phyloP scores from a whole-genome alignment of 2,888 invertebrate genomes.

The Brachypterus glaber region DNA sequence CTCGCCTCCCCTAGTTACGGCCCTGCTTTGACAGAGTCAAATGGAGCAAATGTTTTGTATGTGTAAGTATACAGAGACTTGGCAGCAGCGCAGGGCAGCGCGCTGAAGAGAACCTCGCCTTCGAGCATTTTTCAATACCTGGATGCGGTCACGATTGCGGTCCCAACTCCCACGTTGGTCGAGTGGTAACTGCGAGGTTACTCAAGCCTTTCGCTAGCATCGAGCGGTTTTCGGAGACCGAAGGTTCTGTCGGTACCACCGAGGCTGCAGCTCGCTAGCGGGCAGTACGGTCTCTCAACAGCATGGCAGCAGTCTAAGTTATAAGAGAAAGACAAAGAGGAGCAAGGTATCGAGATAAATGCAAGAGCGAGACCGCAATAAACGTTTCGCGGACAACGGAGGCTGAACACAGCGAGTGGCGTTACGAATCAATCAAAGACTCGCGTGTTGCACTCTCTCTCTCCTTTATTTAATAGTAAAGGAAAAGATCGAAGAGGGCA shows the following conservation, averaged over 20 bases:
- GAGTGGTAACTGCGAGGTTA: slow-evolving; percentile 28
- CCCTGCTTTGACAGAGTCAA: no score
- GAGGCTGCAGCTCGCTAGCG: slow-evolving; percentile 18
- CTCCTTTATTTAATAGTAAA: slow-evolving; percentile 9
- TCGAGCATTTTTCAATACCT: no score
- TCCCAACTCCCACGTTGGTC: slow-evolving; percentile 28
- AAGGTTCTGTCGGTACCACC: slow-evolving; percentile 6
- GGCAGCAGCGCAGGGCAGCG: no score
- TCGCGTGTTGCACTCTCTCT: slow-evolving; percentile 21
- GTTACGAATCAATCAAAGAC: slow-evolving; percentile 30
- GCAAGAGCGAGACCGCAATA: no score
- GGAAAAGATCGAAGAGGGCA: slow-evolving; percentile 1
- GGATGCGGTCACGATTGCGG: slow-evolving; percentile 36
- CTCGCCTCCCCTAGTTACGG: no score
- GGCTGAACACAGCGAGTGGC: slow-evolving; percentile 49
- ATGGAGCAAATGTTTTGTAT: no score
- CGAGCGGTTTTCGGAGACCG: neutral
- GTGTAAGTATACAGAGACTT: no score
- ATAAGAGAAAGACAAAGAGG: slow-evolving; percentile 33
- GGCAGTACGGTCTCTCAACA: no score
- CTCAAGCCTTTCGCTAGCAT: slow-evolving; percentile 27
- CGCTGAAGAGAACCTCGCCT: no score
- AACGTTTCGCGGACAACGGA: no score
- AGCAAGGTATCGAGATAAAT: neutral
- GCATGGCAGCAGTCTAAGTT: no score